phyloP scores from a whole-genome alignment of 2,888 invertebrate species.

The Colletes collaris region DNA sequence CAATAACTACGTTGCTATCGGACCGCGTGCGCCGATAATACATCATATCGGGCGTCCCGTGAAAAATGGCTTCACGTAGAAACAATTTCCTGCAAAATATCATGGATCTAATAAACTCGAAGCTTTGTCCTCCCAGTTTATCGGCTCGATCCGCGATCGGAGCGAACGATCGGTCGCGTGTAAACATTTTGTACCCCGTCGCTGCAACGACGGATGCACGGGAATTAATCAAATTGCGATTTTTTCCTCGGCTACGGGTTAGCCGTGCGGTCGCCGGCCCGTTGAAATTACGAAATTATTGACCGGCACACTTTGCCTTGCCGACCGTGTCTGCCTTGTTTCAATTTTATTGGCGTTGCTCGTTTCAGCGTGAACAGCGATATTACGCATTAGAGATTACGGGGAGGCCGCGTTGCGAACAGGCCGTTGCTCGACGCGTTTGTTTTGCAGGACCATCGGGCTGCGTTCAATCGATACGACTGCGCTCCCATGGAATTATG shows the following conservation, averaged over 20 bases:
- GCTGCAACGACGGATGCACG: slow-evolving; percentile 25
- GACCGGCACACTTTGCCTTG: slow-evolving; percentile 48
- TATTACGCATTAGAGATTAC: slow-evolving; percentile 72
- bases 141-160: slow-evolving; percentile 34
- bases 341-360: slow-evolving; percentile 66
- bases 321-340: slow-evolving; percentile 35
- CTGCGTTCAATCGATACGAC: slow-evolving; percentile 62
- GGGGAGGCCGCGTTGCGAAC: slow-evolving; percentile 34
- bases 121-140: slow-evolving; percentile 54
- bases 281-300: slow-evolving; percentile 59
- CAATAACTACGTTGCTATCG: slow-evolving; percentile 38
- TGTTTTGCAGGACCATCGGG: slow-evolving; percentile 61
- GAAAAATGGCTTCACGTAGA: slow-evolving; percentile 39
- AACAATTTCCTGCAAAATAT: slow-evolving; percentile 60
- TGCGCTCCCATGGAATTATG: slow-evolving; percentile 59
- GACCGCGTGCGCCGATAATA: slow-evolving; percentile 28
- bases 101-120: slow-evolving; percentile 60
- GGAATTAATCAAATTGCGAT: slow-evolving; percentile 60
- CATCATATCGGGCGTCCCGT: slow-evolving; percentile 17
- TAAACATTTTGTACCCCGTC: slow-evolving; percentile 52
- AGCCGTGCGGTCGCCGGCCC: slow-evolving; percentile 21
- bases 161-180: slow-evolving; percentile 4
- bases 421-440: slow-evolving; percentile 47
- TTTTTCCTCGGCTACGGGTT: slow-evolving; percentile 21
- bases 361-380: slow-evolving; percentile 64